Base-by-base conservation (phyloP, 92 coral and sea anemone species). In the Montipora capitata region DNA sequence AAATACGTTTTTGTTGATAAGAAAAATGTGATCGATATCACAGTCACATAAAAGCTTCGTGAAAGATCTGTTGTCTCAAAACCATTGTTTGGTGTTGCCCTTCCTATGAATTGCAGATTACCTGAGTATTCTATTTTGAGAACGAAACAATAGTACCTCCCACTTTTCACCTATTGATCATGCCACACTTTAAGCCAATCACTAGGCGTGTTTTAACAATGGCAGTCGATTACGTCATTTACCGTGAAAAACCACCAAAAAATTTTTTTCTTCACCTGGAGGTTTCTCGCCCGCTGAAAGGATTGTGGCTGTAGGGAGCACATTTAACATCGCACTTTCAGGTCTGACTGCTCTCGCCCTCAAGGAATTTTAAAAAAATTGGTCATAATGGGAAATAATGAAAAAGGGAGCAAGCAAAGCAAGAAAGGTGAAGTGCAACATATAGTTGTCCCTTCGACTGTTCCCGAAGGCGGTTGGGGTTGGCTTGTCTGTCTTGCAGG, bases 401-500 rank as follows among this genome's bases (percentile, higher is more conserved):
- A 45, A 1, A 69, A 81, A 65, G 85, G 76, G 68, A 77, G 42
- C 74, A 86, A 52, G n/a, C 83, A 77, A 52, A 69, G 61, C 5
- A 94, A 85, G 73, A 86, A 70, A 42, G 76, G 72, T 45, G 73
- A 75, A 10, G 72, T 85, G 75, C 76, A 81, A 48, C 7, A 5
- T 48, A 72, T 93, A 49, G 65, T 76, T 16, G 84, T 85, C 20
- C 82, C 69, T 3, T 76, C 79, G 41, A 93, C 92, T 35, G 82
- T 88, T 10, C 97, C 99, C 15, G 99, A 97, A 39, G 99, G 99
- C 40, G 98, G 98, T 13, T 97, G 99, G 99, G 99, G 99, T 7
- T 97, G 99, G 99, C 51, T 96, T 11, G 95, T 97, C 4, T 97
- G 99, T 63, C 85, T 94, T 20, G 99, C 99, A 9, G 95, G 98